Conservation (phyloP, 2,888 invertebrate genomes). For the Machimus rusticus region DNA sequence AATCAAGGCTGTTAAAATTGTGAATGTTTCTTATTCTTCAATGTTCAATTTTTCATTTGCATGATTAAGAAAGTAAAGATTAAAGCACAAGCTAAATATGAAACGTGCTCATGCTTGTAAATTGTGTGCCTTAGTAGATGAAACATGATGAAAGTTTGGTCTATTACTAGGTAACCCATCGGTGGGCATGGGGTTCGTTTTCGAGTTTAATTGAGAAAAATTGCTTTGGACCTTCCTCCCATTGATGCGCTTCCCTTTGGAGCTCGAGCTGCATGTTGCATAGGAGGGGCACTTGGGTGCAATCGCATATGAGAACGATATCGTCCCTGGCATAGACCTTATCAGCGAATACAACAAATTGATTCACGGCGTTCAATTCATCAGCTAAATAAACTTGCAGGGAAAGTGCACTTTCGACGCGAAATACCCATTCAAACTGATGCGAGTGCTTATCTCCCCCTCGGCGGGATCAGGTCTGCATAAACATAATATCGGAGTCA, state of each 20-base stretch:
- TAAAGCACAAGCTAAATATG: background rate
- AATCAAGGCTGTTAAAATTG: too few relatives aligned
- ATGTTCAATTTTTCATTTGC: background rate
- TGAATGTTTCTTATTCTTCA: background rate
- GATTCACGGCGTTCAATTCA: conserved; percentile 15
- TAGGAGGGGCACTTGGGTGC: background rate
- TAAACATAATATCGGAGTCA: conserved; percentile 34
- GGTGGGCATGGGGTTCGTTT: background rate
- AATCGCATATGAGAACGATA: background rate
- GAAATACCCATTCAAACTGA: background rate
- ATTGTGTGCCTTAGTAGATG: background rate
- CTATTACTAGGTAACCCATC: background rate
- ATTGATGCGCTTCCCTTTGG: background rate
- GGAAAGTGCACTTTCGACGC: background rate
- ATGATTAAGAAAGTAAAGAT: background rate
- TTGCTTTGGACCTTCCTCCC: background rate
- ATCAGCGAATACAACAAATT: conserved; percentile 14
- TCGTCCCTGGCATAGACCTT: background rate
- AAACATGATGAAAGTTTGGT: background rate
- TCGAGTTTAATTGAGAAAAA: background rate
- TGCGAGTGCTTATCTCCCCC: conserved; percentile 28
- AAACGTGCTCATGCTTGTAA: background rate
- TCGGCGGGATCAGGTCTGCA: background rate
- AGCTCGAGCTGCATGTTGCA: background rate
- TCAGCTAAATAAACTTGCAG: background rate